Evolutionary conservation across 1,140 invertebrate genomes (phyloP).

Genomic region (Carcinoscorpius rotundicauda): DNA sequence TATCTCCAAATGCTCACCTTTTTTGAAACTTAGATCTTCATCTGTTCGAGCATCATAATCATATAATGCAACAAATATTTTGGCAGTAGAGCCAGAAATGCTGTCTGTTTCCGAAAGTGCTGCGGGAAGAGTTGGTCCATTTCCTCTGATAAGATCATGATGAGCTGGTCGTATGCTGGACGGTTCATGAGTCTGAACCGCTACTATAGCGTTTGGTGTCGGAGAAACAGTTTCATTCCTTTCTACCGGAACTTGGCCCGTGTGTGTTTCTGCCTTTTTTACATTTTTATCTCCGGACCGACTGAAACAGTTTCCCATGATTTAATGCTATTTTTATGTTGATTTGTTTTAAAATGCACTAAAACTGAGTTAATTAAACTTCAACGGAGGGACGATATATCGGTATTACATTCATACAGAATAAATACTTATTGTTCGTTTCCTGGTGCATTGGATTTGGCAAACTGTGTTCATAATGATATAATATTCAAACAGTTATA

Average conservation of each 20-base stretch:
- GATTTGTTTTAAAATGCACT: no score
- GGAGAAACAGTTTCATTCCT: slow-evolving; percentile 15
- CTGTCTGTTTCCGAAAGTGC: slow-evolving; percentile 12
- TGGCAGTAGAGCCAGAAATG: slow-evolving; percentile 20
- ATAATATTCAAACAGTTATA: no score
- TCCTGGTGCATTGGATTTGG: no score
- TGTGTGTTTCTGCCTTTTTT: slow-evolving; percentile 12
- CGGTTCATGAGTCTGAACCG: slow-evolving; percentile 18
- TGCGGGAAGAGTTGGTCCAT: slow-evolving; percentile 15
- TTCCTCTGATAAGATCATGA: slow-evolving; percentile 7
- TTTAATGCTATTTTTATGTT: no score
- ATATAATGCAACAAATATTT: slow-evolving; percentile 91
- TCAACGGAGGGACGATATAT: no score
- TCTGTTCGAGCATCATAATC: slow-evolving; percentile 98
- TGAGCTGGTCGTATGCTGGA: slow-evolving; percentile 10
- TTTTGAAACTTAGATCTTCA: slow-evolving; percentile 96
- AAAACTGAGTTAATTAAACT: no score
- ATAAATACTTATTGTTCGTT: no score
- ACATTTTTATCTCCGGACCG: slow-evolving; percentile 13
- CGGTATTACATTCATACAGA: no score
- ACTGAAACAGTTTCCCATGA: slow-evolving; percentile 20
- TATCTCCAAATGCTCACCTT: slow-evolving; percentile 96
- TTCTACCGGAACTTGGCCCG: slow-evolving; percentile 4
- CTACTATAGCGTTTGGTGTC: slow-evolving; percentile 11
- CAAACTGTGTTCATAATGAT: no score